phyloP scores from a whole-genome alignment of 2,797 vertebrate genomes.

The Sparidentex hasta region DNA sequence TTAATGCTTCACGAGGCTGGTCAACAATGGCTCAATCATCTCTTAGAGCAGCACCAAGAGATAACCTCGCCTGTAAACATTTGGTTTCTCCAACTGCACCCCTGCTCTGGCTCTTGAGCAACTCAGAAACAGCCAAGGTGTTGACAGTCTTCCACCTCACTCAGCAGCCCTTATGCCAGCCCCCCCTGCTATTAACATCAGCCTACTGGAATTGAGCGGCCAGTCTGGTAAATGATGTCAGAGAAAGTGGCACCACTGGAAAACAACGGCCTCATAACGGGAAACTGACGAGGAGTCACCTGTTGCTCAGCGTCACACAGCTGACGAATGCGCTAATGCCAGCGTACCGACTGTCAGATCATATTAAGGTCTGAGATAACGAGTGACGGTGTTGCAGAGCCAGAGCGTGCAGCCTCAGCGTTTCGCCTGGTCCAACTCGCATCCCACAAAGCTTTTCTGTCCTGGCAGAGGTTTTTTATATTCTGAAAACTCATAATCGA shows the following conservation, averaged over 20 bases:
- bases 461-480: conserved; percentile 47
- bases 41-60: conserved; percentile 13
- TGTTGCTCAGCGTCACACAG: conserved; percentile 34
- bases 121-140: conserved; percentile 49
- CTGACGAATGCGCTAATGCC: conserved; percentile 2
- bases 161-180: conserved; percentile 25
- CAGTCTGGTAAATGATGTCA: conserved; percentile 77
- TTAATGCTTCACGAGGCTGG: conserved; percentile 19
- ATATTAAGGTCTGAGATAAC: conserved; percentile 36
- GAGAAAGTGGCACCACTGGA: conserved; percentile 63
- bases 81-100: conserved; percentile 34
- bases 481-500: conserved; percentile 20
- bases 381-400: conserved; percentile 13
- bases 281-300: conserved; percentile 57
- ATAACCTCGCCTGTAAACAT: conserved; percentile 41
- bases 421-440: conserved; percentile 46
- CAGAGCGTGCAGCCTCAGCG: conserved; percentile 57
- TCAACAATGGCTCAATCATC: conserved; percentile 28
- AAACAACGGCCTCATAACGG: conserved; percentile 46
- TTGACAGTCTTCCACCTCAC: conserved; percentile 61
- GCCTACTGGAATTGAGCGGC: conserved; percentile 53
- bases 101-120: conserved; percentile 16
- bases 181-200: conserved; percentile 32
- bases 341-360: conserved; percentile 21
- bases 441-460: conserved; percentile 46